Conservation (phyloP, 2,888 invertebrate genomes). For the Muscina levida region DNA sequence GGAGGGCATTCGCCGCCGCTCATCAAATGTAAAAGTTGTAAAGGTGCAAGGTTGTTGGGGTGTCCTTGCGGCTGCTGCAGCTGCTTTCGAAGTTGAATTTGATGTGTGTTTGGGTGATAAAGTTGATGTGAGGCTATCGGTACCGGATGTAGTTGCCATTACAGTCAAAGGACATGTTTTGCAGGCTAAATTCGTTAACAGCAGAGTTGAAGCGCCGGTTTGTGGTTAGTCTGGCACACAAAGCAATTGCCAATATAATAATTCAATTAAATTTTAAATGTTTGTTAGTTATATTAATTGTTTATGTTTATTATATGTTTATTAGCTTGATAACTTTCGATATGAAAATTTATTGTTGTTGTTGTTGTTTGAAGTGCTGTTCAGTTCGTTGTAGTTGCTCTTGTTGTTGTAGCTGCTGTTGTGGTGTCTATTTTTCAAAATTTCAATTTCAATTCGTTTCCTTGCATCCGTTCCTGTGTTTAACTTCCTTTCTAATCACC, state of each 20-base stretch:
- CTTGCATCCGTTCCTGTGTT: constrained; percentile 10
- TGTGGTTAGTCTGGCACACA: not conserved
- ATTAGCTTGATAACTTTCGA: too few relatives aligned
- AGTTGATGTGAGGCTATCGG: constrained; percentile 12
- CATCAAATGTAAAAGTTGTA: constrained; percentile 2
- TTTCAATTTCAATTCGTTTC: constrained; percentile 31
- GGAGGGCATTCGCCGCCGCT: not conserved
- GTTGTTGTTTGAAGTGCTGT: constrained; percentile 13
- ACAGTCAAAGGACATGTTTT: constrained; percentile 30
- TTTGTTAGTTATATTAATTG: not conserved
- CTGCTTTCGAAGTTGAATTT: not conserved
- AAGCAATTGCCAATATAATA: not conserved
- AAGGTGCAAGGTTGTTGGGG: constrained; percentile 33
- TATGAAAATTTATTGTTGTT: not conserved
- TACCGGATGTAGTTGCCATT: constrained; percentile 53
- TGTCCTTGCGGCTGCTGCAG: not conserved
- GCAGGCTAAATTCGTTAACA: constrained; percentile 1
- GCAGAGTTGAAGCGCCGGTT: constrained; percentile 2
- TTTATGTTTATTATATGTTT: not conserved
- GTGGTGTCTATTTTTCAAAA: constrained; percentile 23
- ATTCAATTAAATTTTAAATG: not conserved
- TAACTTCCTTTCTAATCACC: constrained; percentile 27
- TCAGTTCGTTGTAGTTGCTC: constrained; percentile 16
- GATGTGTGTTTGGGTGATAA: not conserved
- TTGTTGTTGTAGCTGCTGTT: constrained; percentile 26